Conservation (phyloP, 1,140 invertebrate species). For the Leucophenga varia region DNA sequence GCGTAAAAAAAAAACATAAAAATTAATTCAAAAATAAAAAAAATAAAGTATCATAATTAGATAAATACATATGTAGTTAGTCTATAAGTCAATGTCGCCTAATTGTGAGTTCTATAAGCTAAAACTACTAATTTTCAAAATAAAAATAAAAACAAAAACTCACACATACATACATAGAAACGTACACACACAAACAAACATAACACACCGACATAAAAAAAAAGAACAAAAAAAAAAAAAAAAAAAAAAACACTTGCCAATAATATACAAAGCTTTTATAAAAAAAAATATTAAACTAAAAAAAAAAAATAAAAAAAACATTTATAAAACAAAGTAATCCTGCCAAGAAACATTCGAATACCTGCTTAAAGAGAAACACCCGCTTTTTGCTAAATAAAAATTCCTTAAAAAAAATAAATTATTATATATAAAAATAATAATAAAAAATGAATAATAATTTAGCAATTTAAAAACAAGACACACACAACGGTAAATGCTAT, state of each 20-base stretch:
- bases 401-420: slow-evolving; percentile 5
- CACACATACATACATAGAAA: slow-evolving; percentile 6
- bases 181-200: too few relatives aligned
- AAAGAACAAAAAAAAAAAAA: background rate
- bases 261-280: slow-evolving; percentile 45
- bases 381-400: slow-evolving; percentile 48
- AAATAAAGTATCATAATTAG: slow-evolving; percentile 3
- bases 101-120: slow-evolving; percentile 42
- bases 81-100: slow-evolving; percentile 50
- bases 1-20: too few relatives aligned
- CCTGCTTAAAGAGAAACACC: slow-evolving; percentile 55
- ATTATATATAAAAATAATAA: slow-evolving; percentile 2
- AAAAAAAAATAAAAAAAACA: slow-evolving; percentile 8
- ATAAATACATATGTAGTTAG: slow-evolving; percentile 34
- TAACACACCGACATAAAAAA: slow-evolving; percentile 9
- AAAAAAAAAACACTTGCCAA: slow-evolving; percentile 9
- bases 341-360: slow-evolving; percentile 56
- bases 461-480: background rate
- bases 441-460: slow-evolving; percentile 4
- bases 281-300: slow-evolving; percentile 36
- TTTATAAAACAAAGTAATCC: slow-evolving; percentile 50
- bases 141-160: slow-evolving; percentile 13
- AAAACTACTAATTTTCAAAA: slow-evolving; percentile 7
- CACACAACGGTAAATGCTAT: slow-evolving; percentile 4
- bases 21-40: too few relatives aligned